Conservation (phyloP, 2,113 vertebrate genomes). For the Corynorhinus townsendii region DNA sequence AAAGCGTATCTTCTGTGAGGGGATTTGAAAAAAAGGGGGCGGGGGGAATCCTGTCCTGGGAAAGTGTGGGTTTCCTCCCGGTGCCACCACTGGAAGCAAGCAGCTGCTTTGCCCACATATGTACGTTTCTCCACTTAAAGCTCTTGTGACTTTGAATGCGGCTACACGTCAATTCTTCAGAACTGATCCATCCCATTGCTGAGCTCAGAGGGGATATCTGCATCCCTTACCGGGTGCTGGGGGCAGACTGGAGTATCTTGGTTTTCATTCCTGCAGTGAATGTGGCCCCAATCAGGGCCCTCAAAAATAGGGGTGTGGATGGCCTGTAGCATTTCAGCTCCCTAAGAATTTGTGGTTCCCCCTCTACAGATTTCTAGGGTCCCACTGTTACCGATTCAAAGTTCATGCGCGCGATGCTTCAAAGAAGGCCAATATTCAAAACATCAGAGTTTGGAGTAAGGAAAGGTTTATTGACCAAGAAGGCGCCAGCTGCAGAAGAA, state of each 20-base stretch:
- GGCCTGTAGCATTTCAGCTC: neutral
- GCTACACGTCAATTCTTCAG: no score
- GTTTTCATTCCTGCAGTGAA: neutral
- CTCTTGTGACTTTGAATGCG: no score
- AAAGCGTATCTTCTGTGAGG: no score
- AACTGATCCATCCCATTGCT: no score
- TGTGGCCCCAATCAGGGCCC: neutral
- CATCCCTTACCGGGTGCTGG: neutral
- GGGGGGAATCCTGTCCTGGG: no score
- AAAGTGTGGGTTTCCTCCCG: no score
- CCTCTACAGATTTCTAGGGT: neutral
- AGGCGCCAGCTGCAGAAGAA: neutral
- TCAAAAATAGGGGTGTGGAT: neutral
- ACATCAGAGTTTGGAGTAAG: neutral
- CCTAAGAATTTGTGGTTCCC: neutral
- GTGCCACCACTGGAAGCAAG: no score
- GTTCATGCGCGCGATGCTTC: neutral
- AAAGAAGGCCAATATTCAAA: neutral
- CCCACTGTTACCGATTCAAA: neutral
- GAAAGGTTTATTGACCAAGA: neutral
- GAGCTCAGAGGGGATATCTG: neutral
- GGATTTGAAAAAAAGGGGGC: no score
- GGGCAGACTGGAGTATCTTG: neutral
- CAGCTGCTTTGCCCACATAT: no score
- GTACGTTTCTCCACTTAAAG: no score